phyloP scores from a whole-genome alignment of 2,113 vertebrate species.

The Perccottus glenii region DNA sequence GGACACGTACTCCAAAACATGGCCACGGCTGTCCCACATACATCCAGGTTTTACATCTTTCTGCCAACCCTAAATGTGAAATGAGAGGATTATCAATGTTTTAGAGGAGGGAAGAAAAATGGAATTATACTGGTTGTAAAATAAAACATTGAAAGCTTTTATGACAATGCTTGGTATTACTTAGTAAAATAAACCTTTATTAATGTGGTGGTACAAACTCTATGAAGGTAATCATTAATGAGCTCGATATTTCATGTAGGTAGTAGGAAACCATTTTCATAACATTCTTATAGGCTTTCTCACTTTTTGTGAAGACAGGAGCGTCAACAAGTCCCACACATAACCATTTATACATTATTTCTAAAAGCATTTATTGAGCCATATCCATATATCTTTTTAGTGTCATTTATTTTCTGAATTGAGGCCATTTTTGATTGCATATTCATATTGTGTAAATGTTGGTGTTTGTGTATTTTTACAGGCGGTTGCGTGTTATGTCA shows the following conservation, averaged over 20 bases:
- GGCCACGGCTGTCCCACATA: conserved; percentile 8
- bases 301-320: neutral
- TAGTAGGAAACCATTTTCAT: no score
- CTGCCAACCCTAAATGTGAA: neutral
- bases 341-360: neutral
- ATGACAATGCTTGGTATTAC: neutral
- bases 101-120: neutral
- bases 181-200: neutral
- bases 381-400: neutral
- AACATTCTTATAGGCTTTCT: no score
- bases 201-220: neutral
- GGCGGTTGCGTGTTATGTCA: neutral
- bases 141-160: conserved; percentile 7
- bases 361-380: neutral
- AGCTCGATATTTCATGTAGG: neutral
- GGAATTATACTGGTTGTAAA: conserved; percentile 6
- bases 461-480: neutral
- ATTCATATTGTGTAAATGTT: neutral
- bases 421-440: neutral
- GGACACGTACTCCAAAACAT: neutral
- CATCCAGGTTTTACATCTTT: neutral
- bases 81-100: neutral
- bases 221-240: neutral
- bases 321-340: neutral
- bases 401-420: neutral